Conservation (phyloP, 2,113 vertebrate genomes). For the Colistium nudipinnis region DNA sequence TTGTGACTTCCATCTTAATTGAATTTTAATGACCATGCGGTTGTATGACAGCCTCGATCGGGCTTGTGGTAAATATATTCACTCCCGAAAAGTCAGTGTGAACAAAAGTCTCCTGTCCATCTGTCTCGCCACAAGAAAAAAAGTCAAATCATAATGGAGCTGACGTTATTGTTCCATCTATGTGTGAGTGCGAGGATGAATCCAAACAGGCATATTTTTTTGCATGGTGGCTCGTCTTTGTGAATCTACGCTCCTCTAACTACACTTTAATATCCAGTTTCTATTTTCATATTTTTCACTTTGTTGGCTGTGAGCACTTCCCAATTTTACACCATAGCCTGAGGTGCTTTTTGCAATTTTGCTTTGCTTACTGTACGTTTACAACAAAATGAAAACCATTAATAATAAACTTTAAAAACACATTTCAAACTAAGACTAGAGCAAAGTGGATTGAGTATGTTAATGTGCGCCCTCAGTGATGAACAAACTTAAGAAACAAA, state of each 20-base stretch:
- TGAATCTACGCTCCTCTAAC: background rate
- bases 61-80: slow-evolving; percentile 41
- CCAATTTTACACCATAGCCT: background rate
- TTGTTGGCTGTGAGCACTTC: no score
- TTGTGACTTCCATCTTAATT: slow-evolving; percentile 45
- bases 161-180: background rate
- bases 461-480: background rate
- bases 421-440: background rate
- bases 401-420: background rate
- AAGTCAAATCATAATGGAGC: slow-evolving; percentile 1
- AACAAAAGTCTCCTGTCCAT: slow-evolving; percentile 17
- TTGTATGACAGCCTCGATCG: slow-evolving; percentile 34
- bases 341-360: background rate
- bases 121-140: slow-evolving; percentile 16
- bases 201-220: background rate
- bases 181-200: slow-evolving; percentile 11
- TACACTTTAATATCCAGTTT: background rate
- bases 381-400: background rate
- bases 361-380: background rate
- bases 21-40: slow-evolving; percentile 44
- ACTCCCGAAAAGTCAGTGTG: slow-evolving; percentile 25
- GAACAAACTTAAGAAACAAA: background rate
- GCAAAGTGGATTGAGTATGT: background rate
- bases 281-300: background rate
- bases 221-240: background rate